phyloP scores from a whole-genome alignment of 2,888 invertebrate genomes.

The Miltochrista miniata region DNA sequence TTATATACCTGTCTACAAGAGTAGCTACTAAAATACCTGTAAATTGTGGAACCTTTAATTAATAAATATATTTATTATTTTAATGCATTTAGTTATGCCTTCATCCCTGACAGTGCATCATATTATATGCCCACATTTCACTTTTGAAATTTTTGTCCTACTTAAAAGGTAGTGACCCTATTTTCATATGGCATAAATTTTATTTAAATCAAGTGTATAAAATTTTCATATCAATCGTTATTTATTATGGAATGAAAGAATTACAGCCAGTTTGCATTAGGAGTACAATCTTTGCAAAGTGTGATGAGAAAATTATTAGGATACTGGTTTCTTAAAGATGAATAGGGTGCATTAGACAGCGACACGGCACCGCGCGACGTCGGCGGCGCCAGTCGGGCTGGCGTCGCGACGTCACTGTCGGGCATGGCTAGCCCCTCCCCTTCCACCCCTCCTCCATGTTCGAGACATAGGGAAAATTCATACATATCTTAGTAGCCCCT shows the following conservation, averaged over 20 bases:
- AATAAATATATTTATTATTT: no score
- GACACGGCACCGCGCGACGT: constrained; percentile 17
- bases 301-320: no score
- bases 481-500: constrained; percentile 36
- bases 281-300: constrained; percentile 24
- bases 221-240: not conserved
- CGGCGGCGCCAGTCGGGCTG: constrained; percentile 74
- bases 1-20: no score
- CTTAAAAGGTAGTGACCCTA: no score
- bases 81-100: no score
- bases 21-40: no score
- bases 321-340: constrained; percentile 33
- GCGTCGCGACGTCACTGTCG: constrained; percentile 77
- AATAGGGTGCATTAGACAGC: constrained; percentile 45
- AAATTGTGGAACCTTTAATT: no score
- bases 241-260: not conserved
- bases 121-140: no score
- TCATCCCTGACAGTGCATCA: no score
- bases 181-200: no score
- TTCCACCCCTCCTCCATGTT: constrained; percentile 24
- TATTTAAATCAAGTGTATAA: no score
- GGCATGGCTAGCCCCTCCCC: constrained; percentile 43
- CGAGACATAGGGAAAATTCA: not conserved
- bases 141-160: no score
- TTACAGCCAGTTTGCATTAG: not conserved